phyloP scores from a whole-genome alignment of 2,113 vertebrate species.

The Zingel zingel region DNA sequence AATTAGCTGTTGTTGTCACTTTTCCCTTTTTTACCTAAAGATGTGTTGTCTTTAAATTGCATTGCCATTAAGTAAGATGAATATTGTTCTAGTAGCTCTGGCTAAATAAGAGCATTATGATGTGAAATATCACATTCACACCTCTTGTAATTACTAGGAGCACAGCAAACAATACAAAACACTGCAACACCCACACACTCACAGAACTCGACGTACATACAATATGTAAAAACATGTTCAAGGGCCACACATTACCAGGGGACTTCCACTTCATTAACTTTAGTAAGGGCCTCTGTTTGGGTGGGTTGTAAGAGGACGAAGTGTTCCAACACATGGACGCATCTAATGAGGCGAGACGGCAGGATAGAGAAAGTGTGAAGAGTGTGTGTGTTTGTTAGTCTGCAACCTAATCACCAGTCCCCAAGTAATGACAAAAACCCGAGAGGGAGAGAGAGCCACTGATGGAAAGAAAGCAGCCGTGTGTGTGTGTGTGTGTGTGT shows the following conservation, averaged over 20 bases:
- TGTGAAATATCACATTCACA: conserved; percentile 49
- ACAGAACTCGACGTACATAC: neutral
- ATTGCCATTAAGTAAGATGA: conserved; percentile 27
- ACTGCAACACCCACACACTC: neutral
- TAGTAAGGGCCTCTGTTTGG: conserved; percentile 53
- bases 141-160: conserved; percentile 38
- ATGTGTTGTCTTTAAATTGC: conserved; percentile 18
- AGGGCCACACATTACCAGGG: conserved; percentile 46
- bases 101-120: conserved; percentile 10
- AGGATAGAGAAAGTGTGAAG: conserved; percentile 31
- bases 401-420: conserved; percentile 52
- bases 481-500: neutral
- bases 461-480: conserved; percentile 14
- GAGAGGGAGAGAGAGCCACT: neutral
- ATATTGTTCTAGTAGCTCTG: conserved; percentile 14
- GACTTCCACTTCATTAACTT: conserved; percentile 69
- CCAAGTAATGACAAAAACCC: conserved; percentile 24
- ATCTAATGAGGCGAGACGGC: conserved; percentile 63
- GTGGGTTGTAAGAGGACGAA: conserved; percentile 33
- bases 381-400: conserved; percentile 37
- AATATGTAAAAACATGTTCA: conserved; percentile 44
- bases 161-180: conserved; percentile 24
- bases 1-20: conserved; percentile 30
- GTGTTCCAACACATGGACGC: conserved; percentile 40
- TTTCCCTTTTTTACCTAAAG: conserved; percentile 9